phyloP scores from a whole-genome alignment of 2,888 invertebrate species.

The Electrophaes corylata region DNA sequence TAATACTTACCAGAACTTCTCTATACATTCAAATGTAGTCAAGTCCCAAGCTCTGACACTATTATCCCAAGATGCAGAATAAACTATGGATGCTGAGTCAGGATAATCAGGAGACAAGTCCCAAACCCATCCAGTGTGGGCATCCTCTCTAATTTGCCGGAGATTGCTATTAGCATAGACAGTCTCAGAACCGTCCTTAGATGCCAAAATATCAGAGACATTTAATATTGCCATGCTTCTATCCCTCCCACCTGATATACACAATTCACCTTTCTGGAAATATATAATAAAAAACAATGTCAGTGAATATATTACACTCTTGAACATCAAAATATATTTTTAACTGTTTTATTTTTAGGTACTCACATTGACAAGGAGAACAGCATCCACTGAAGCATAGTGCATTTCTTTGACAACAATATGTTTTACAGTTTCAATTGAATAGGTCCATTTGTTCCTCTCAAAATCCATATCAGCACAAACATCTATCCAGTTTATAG shows the following conservation, averaged over 20 bases:
- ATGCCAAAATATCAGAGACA: constrained; percentile 61
- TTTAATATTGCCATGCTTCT: constrained; percentile 82
- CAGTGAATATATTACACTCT: not conserved
- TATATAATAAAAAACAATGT: constrained; percentile 23
- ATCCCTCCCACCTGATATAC: constrained; percentile 85
- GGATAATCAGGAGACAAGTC: constrained; percentile 76
- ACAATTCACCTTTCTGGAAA: constrained; percentile 71
- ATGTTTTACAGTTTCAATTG: constrained; percentile 71
- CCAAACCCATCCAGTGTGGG: constrained; percentile 87
- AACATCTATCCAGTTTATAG: constrained; percentile 81
- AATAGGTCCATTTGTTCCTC: constrained; percentile 80
- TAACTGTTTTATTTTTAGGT: not conserved
- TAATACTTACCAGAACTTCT: constrained; percentile 72
- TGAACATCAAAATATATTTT: not conserved
- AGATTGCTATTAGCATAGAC: constrained; percentile 59
- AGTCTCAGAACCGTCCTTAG: constrained; percentile 51
- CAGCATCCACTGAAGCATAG: constrained; percentile 84
- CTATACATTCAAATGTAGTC: constrained; percentile 66
- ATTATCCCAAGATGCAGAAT: constrained; percentile 86
- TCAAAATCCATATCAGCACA: constrained; percentile 86
- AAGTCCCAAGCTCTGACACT: constrained; percentile 85
- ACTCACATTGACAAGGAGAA: constrained; percentile 83
- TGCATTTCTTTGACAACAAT: constrained; percentile 80
- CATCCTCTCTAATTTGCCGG: constrained; percentile 66
- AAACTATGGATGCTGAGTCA: constrained; percentile 71